A percentile compares a stretch with the other conserved stretches of the same genome.
phyloP scores from a whole-genome alignment of 2,113 vertebrate genomes.

The Strigops habroptila region DNA sequence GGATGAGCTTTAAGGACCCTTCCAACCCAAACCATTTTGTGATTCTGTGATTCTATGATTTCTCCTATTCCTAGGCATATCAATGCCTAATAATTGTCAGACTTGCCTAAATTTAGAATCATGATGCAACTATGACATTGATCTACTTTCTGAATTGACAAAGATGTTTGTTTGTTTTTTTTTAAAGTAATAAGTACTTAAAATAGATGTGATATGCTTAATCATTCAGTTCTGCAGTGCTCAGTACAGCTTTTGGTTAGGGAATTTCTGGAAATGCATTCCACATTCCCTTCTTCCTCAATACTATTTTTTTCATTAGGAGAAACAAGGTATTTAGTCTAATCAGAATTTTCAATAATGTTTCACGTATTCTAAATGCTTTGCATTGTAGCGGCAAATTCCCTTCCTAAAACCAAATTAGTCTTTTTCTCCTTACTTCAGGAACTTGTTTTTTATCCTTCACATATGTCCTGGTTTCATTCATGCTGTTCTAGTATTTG shows the following conservation, averaged over 20 bases:
- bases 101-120: background rate
- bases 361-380: background rate
- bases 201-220: background rate
- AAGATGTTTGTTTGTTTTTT: background rate
- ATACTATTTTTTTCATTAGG: background rate
- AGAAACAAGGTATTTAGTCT: background rate
- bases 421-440: background rate
- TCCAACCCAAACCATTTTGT: background rate
- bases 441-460: background rate
- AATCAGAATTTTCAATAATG: background rate
- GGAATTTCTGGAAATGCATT: background rate
- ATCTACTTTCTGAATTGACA: background rate
- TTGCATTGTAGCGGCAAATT: background rate
- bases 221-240: background rate
- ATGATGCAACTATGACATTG: background rate
- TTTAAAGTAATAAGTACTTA: background rate
- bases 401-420: background rate
- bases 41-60: background rate
- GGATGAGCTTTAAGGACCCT: background rate
- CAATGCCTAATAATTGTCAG: background rate
- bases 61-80: background rate
- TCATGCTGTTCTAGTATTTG: background rate
- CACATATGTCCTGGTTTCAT: background rate
- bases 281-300: background rate
- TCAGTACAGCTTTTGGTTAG: background rate